Conservation (phyloP, 2,113 vertebrate genomes). For the Tragulus kanchil region DNA sequence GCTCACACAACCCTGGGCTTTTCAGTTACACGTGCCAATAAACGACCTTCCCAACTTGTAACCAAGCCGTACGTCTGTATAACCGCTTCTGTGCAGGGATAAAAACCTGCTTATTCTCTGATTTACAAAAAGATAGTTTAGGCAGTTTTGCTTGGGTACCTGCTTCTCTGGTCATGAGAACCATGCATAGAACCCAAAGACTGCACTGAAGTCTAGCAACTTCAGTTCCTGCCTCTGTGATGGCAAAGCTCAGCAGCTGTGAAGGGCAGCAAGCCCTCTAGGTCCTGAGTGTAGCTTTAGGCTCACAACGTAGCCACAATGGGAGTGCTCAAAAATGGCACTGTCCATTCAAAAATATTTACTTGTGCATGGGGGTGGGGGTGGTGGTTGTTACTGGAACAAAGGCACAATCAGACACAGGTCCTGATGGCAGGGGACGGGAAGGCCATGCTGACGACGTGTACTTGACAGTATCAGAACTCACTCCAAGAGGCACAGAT, state of each 20-base stretch:
- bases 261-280: neutral
- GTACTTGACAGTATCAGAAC: neutral
- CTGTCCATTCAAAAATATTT: neutral
- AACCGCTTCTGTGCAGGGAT: neutral
- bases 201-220: neutral
- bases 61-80: neutral
- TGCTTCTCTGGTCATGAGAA: neutral
- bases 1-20: neutral
- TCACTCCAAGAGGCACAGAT: neutral
- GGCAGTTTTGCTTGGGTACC: neutral
- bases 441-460: fast-evolving
- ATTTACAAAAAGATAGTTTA: neutral
- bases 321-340: neutral
- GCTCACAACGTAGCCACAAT: neutral
- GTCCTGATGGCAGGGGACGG: neutral
- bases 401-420: neutral
- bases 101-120: neutral
- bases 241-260: neutral
- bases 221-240: neutral
- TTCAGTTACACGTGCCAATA: neutral
- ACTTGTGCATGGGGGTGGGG: neutral
- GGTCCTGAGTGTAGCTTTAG: neutral
- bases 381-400: neutral
- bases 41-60: neutral
- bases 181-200: neutral